Conservation (phyloP, 2,888 invertebrate genomes). For the Apodemia zela region DNA sequence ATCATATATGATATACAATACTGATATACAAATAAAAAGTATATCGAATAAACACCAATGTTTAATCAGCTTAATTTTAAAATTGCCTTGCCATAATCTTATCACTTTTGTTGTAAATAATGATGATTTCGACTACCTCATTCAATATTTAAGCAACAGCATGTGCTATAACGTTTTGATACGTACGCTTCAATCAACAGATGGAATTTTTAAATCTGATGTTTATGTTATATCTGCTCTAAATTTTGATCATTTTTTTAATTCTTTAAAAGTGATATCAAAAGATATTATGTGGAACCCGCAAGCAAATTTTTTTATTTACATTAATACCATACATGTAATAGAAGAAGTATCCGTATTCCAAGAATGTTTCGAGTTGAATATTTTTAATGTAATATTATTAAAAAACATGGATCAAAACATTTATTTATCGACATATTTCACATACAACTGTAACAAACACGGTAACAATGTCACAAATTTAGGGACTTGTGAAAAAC, state of each 20-base stretch:
- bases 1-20: not conserved
- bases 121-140: constrained; percentile 5
- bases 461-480: not conserved
- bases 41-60: not conserved
- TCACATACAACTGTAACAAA: not conserved
- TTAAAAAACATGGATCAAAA: not conserved
- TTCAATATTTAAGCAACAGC: not conserved
- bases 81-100: constrained; percentile 10
- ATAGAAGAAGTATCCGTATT: constrained; percentile 1
- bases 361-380: not conserved
- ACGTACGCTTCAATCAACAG: not conserved
- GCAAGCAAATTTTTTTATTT: constrained; percentile 26
- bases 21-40: not conserved
- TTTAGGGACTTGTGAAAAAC: constrained; percentile 11
- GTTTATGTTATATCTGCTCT: constrained; percentile 26
- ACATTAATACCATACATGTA: not conserved
- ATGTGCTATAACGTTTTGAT: not conserved
- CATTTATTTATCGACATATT: constrained; percentile 11
- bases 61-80: not conserved
- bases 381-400: constrained; percentile 17
- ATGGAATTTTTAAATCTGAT: constrained; percentile 14
- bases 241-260: constrained; percentile 13
- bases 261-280: constrained; percentile 1
- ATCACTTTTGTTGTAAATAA: not conserved
- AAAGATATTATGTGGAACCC: constrained; percentile 32